Base-by-base conservation (phyloP, 2,888 invertebrate genomes). In the Oxycera nigricornis region DNA sequence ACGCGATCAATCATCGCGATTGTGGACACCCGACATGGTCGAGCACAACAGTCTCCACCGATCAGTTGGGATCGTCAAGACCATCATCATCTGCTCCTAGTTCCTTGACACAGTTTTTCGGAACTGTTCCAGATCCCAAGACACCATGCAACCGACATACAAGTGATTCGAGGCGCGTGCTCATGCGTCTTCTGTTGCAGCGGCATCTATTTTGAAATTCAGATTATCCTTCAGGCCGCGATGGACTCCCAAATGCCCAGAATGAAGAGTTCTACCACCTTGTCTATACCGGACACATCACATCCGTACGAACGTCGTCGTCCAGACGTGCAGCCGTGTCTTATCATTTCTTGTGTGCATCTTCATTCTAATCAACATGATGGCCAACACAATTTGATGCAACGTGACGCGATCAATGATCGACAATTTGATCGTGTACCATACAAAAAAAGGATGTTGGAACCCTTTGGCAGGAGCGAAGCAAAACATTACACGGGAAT, bases 131-230 rank as follows among this genome's bases (percentile, higher is more conserved):
- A 7, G 39, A 65, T 41, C 65, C 65, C 20, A 17, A 55, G 30
- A 31, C 46, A 17, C 52, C 55, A 2, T 20, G 55, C n/a, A n/a
- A 55, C 24, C 3, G 55, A 46, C 14, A n/a, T 20, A 70, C 31
- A 31, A 70, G 31, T 70, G 70, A 70, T 52, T 52, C 14, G n/a
- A 52, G 35, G 70, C 70, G 52, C 70, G 70, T 52, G 70, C 52
- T 31, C 70, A 52, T 65, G 35, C 41, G 17, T 39, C 65, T 22
- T 65, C 22, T 20, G 62, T 7, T 11, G 20, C 31, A 22, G 1
- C 9, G 30, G n/a, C 35, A 52, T 70, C 70, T 70, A 70, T 70
- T 70, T 70, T 70, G 70, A 52, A 70, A 52, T 70, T 70, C 70
- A 70, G 70, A 70, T 70, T 52, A 70, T 52, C 70, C 30, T 70